Evolutionary conservation across 1,140 invertebrate species (phyloP).

Genomic region (Zaprionus capensis): DNA sequence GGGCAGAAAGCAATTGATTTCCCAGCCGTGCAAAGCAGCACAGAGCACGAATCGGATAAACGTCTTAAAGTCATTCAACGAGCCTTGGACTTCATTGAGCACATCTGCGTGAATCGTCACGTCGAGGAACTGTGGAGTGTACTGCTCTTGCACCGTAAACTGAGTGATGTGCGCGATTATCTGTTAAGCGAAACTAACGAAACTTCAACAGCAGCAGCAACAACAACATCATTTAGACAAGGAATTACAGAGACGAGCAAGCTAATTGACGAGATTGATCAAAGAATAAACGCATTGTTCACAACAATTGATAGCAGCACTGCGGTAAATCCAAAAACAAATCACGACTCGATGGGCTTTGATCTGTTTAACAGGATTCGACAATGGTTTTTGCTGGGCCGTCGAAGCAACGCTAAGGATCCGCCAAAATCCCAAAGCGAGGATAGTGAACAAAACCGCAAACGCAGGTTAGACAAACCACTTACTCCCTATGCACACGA

Average conservation of each 20-base stretch:
- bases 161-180: constrained; percentile 39
- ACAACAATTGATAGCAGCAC: constrained; percentile 11
- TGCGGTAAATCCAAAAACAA: constrained; percentile 5
- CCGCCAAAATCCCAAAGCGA: constrained; percentile 9
- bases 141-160: constrained; percentile 25
- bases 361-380: constrained; percentile 53
- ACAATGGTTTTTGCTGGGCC: constrained; percentile 41
- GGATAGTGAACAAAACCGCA: not conserved
- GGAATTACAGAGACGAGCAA: not conserved
- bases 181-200: constrained; percentile 18
- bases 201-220: not conserved
- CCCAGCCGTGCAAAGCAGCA: too few species aligned
- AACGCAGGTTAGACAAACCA: constrained; percentile 35
- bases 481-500: not conserved
- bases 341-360: constrained; percentile 57
- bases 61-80: constrained; percentile 16
- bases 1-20: not conserved
- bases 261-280: constrained; percentile 14
- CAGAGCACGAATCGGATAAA: constrained; percentile 7
- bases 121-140: constrained; percentile 4
- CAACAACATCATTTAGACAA: not conserved
- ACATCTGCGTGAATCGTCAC: constrained; percentile 2
- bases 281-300: not conserved
- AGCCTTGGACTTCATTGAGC: constrained; percentile 27
- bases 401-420: constrained; percentile 42